These are phyloP conservation scores for Nerophis lumbriciformis DNA, from an alignment of 2,113 vertebrate species.

Conservation along the genomic window DNA sequence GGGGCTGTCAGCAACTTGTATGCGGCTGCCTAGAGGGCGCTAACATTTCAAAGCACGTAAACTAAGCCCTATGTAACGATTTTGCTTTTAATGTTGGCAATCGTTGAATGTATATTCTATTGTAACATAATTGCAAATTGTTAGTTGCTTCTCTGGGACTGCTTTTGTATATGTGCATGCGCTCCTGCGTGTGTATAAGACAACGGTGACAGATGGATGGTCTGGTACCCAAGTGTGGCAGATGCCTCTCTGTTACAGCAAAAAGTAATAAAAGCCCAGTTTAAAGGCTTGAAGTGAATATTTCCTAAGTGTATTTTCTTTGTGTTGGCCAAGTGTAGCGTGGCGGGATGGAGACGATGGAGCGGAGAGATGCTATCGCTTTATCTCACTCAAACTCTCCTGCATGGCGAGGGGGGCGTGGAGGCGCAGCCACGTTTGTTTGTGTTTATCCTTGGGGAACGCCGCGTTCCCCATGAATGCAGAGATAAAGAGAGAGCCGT, in stretches of 20 bases:
- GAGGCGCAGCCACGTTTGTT: constrained; percentile 51
- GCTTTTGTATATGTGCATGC: too few species aligned
- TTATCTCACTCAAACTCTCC: constrained; percentile 61
- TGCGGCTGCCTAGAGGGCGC: too few species aligned
- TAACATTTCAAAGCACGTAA: too few species aligned
- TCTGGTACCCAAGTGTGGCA: neutral
- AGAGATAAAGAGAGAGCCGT: constrained; percentile 32
- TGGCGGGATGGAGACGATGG: constrained; percentile 56
- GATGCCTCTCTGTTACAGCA: constrained; percentile 24
- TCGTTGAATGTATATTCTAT: too few species aligned
- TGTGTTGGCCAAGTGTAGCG: constrained; percentile 60
- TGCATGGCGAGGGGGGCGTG: constrained; percentile 26
- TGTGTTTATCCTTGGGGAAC: constrained; percentile 62
- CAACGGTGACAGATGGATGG: neutral
- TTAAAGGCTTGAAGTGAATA: constrained; percentile 46
- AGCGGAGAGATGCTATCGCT: constrained; percentile 58
- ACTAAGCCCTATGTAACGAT: too few species aligned
- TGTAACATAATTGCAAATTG: too few species aligned
- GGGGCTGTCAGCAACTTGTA: too few species aligned
- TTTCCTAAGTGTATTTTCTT: constrained; percentile 59
- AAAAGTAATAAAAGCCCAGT: constrained; percentile 28
- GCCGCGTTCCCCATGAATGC: constrained; percentile 56
- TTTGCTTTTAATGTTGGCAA: too few species aligned
- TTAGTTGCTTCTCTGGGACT: too few species aligned
- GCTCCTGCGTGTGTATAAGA: neutral